Evolutionary conservation across 1,140 invertebrate genomes (phyloP).

Genomic region (Drosophila gunungcola): DNA sequence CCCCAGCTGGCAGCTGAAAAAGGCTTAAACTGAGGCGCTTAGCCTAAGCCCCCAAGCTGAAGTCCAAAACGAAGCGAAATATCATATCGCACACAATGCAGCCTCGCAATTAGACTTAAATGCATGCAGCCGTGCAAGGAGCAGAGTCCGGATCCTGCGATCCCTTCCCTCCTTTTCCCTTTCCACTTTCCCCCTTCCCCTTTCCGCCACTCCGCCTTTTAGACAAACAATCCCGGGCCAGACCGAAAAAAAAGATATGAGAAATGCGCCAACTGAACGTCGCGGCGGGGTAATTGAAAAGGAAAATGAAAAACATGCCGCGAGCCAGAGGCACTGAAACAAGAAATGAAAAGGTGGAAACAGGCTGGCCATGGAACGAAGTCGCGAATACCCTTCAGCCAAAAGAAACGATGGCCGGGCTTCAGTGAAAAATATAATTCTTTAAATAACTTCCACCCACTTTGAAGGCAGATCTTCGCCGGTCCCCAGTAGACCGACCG

Average conservation of each 20-base stretch:
- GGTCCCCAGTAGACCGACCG: background rate
- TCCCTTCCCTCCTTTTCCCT: background rate
- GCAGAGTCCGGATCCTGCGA: conserved; percentile 15
- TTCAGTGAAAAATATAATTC: background rate
- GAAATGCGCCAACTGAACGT: conserved; percentile 73
- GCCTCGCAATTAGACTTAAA: conserved; percentile 75
- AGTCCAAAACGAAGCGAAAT: conserved; percentile 63
- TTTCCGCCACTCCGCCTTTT: conserved; percentile 17
- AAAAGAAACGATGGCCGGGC: background rate
- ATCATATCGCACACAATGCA: conserved; percentile 69
- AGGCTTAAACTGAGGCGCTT: conserved; percentile 63
- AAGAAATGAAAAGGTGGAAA: conserved; percentile 50
- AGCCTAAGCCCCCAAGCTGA: conserved; percentile 58
- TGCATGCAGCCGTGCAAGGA: conserved; percentile 60
- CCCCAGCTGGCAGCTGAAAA: conserved; percentile 45
- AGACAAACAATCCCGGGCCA: conserved; percentile 62
- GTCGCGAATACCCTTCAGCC: conserved; percentile 10
- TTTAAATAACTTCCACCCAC: conserved; percentile 9
- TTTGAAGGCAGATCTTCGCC: background rate
- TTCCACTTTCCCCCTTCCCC: background rate
- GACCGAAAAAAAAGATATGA: conserved; percentile 61
- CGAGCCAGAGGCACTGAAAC: conserved; percentile 51
- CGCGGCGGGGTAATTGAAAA: conserved; percentile 74
- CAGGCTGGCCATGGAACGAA: conserved; percentile 8
- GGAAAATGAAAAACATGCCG: conserved; percentile 77